A percentile compares a stretch with the other conserved stretches of the same genome.
Evolutionary conservation across 2,797 vertebrate species (phyloP).

Genomic region (Mus minutoides): DNA sequence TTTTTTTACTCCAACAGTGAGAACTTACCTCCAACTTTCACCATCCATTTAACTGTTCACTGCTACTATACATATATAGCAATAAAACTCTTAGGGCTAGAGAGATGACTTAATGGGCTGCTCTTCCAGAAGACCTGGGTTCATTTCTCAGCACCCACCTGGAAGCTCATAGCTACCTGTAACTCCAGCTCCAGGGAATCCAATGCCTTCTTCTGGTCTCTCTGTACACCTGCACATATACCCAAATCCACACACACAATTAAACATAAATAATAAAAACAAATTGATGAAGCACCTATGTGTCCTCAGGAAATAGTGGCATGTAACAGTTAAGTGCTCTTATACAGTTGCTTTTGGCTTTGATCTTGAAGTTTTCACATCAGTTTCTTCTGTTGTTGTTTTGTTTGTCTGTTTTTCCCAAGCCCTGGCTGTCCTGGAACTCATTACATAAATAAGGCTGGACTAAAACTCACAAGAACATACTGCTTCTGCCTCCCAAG

Average conservation of each 20-base stretch:
- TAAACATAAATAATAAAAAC: neutral
- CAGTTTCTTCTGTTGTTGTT: neutral
- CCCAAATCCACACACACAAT: neutral
- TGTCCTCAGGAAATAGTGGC: neutral
- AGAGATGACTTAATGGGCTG: too few relatives aligned
- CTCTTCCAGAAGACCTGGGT: too few relatives aligned
- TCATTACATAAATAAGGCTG: neutral
- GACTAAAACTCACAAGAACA: neutral
- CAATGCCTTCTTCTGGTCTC: neutral
- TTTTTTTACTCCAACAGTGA: neutral
- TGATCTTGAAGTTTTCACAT: neutral
- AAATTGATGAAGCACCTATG: neutral
- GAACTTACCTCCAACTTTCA: neutral
- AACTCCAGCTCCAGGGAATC: neutral
- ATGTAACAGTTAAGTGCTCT: neutral
- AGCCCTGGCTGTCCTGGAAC: neutral
- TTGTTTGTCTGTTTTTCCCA: neutral
- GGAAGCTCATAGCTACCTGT: neutral
- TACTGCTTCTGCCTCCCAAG: neutral
- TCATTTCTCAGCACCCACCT: too few relatives aligned
- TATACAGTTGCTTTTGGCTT: conserved; percentile 35
- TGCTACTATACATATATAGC: neutral
- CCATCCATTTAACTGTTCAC: neutral
- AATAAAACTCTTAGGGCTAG: neutral
- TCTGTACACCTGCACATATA: neutral